Conservation (phyloP, 2,888 invertebrate genomes). For the Ernsta delagoae region DNA sequence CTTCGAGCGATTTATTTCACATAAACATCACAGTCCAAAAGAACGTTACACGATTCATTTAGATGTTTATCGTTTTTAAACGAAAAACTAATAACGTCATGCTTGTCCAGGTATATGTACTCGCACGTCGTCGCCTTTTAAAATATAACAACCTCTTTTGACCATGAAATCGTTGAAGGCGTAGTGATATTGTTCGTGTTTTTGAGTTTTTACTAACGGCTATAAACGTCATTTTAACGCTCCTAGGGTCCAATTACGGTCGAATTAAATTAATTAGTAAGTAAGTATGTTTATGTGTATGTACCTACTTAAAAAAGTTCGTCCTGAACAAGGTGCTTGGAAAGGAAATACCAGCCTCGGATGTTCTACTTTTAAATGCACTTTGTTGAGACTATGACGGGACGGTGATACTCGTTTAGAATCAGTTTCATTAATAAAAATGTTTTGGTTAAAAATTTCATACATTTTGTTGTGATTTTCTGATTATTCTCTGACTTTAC, state of each 20-base stretch:
- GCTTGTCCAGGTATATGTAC: conserved; percentile 46
- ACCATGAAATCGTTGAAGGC: conserved; percentile 43
- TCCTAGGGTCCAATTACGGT: conserved; percentile 16
- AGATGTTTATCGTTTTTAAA: conserved; percentile 79
- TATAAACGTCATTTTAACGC: conserved; percentile 35
- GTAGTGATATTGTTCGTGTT: conserved; percentile 26
- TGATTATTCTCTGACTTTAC: too few relatives aligned
- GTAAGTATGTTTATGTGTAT: not conserved
- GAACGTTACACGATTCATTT: conserved; percentile 72
- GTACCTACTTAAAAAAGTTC: not conserved
- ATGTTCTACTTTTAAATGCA: not conserved
- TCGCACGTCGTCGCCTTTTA: conserved; percentile 21
- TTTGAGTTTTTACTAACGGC: conserved; percentile 28
- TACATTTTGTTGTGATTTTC: too few relatives aligned
- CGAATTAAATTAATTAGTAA: conserved; percentile 27
- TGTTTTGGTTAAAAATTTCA: too few relatives aligned
- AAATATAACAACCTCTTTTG: conserved; percentile 41
- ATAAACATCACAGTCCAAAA: conserved; percentile 68
- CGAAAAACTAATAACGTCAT: conserved; percentile 76
- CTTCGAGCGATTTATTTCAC: conserved; percentile 71
- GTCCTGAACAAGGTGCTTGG: conserved; percentile 6
- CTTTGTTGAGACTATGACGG: not conserved
- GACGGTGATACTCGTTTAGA: too few relatives aligned
- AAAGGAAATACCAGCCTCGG: not conserved
- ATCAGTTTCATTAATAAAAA: too few relatives aligned